A percentile compares a stretch with the other conserved stretches of the same genome.
These are phyloP conservation scores for Origma solitaria DNA, from an alignment of 2,113 vertebrate species.

Conservation along the genomic window DNA sequence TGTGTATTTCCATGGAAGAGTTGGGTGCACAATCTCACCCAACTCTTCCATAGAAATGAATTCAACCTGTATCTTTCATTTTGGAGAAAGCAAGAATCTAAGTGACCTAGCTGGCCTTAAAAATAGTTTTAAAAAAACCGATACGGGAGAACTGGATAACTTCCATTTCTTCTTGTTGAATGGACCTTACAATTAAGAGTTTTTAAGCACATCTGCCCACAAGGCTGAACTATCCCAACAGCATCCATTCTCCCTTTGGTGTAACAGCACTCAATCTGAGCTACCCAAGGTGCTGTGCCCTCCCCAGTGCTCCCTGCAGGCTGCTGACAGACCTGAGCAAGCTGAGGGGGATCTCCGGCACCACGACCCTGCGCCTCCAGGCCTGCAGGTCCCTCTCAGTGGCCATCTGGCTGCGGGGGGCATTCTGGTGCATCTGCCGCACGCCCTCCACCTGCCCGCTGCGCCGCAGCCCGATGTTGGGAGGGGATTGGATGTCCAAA, in stretches of 20 bases:
- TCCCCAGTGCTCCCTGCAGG: not conserved
- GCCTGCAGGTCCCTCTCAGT: slow-evolving; percentile 92
- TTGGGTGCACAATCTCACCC: too few species aligned
- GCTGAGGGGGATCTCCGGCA: slow-evolving; percentile 84
- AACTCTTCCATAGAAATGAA: rapidly evolving
- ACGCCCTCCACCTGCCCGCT: slow-evolving; percentile 96
- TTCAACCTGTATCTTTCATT: not conserved
- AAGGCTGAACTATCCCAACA: not conserved
- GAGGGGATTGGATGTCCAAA: slow-evolving; percentile 86
- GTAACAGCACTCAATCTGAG: not conserved
- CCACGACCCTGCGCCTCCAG: slow-evolving; percentile 91
- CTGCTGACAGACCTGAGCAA: slow-evolving; percentile 75
- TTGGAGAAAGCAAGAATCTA: not conserved
- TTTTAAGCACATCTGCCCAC: not conserved
- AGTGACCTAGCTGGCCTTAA: not conserved
- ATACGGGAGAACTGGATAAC: not conserved
- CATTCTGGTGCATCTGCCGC: slow-evolving; percentile 95
- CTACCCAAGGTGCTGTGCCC: not conserved
- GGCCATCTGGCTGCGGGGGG: slow-evolving; percentile 93
- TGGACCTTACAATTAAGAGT: rapidly evolving
- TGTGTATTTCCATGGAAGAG: too few species aligned
- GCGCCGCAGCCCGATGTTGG: slow-evolving; percentile 91
- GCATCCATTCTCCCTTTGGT: not conserved
- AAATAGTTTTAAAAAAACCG: not conserved
- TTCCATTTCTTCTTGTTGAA: not conserved